Evolutionary conservation across 2,113 vertebrate species (phyloP), one percentile per base, ranked within the genome.

Genomic region (Phylloscopus whistleri): DNA sequence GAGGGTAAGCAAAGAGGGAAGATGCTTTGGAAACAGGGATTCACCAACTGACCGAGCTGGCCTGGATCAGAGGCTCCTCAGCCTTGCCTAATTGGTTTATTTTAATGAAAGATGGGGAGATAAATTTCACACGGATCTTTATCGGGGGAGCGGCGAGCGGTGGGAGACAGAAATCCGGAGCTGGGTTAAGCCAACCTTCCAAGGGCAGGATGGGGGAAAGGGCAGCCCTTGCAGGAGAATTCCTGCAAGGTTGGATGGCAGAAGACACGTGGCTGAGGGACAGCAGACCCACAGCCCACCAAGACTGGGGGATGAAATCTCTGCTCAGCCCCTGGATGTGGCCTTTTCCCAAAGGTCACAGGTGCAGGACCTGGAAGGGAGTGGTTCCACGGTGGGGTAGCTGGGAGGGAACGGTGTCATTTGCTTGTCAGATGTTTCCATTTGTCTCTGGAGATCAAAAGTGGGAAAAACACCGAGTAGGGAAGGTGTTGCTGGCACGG

Each of bases 21-120:
- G 95, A 64, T 79, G 94, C 80, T 95, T 94, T 97, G 86, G 95
- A 95, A 93, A 94, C 55, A 82, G 0, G 18, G 88, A 60, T 75
- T 28, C 12, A 8, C 85, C 11, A 4, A 52, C 82, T 91, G 89
- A 73, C 95, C 51, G 4, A 63, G 95, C 91, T 73, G 84, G 93
- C 84, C 85, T 5, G 4, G 93, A 93, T 90, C 89, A 85, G 78
- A 87, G 75, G 73, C 52, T 94, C 75, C 91, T 80, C 53, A 55
- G 83, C 2, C 0, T 74, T 74, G 89, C 95, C 81, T 92, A 89
- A 87, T 83, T 86, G 82, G 63, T 84, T 95, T 77, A 83, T 95
- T 95, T 88, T 77, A 93, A 95, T 95, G 94, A 94, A 91, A 94
- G 91, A 94, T 84, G 75, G 43, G 0, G 1, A 93, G 92, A 95